These are phyloP conservation scores for Neoscelio sp. DNA, from an alignment of 2,888 invertebrate genomes.

Conservation along the genomic window DNA sequence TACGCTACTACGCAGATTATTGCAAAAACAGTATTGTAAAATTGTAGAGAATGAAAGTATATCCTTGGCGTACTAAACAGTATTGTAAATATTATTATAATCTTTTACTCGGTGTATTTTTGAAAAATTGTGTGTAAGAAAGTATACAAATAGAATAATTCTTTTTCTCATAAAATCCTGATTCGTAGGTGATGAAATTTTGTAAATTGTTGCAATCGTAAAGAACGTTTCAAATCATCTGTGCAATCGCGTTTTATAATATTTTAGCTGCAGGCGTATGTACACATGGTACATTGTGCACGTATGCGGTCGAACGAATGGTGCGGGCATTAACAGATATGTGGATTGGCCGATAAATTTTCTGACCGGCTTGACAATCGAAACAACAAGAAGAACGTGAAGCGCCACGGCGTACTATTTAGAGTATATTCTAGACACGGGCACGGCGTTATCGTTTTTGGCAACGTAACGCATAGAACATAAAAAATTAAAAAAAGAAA, in stretches of 20 bases:
- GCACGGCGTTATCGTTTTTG: conserved; percentile 58
- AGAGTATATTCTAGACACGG: conserved; percentile 45
- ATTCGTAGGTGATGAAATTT: conserved; percentile 4
- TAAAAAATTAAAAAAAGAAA: conserved; percentile 45
- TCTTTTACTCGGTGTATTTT: too few species aligned
- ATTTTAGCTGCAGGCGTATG: conserved; percentile 21
- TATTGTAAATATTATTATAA: too few species aligned
- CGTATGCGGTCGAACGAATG: conserved; percentile 37
- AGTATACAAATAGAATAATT: too few species aligned
- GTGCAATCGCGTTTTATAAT: conserved; percentile 38
- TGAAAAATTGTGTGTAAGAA: too few species aligned
- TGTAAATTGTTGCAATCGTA: conserved; percentile 3
- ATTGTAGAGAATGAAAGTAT: too few species aligned
- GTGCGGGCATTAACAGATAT: conserved; percentile 58
- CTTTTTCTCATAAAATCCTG: too few species aligned
- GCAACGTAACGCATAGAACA: conserved; percentile 43
- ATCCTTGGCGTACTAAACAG: too few species aligned
- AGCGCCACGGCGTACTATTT: conserved; percentile 19
- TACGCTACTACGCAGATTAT: too few species aligned
- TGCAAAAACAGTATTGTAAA: too few species aligned
- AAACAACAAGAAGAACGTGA: conserved; percentile 60
- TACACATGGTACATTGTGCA: conserved; percentile 5
- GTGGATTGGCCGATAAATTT: conserved; percentile 62
- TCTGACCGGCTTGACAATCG: conserved; percentile 56
- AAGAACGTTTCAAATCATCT: conserved; percentile 27